Percentiles rank a stretch among this genome's conserved stretches.
phyloP scores from a whole-genome alignment of 2,888 invertebrate genomes.

The Papilio demoleus region DNA sequence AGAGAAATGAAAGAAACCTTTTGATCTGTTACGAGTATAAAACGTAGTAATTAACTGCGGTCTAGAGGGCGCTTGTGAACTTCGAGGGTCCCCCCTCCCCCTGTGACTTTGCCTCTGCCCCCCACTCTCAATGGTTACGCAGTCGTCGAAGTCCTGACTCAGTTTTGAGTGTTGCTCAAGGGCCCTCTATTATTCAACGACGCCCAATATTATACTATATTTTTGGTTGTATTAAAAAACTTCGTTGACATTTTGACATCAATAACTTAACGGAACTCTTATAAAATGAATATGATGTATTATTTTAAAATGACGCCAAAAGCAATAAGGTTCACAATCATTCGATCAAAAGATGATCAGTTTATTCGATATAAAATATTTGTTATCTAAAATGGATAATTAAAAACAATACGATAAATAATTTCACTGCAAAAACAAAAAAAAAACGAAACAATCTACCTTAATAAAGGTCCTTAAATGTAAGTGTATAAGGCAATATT shows the following conservation, averaged over 20 bases:
- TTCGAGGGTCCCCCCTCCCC: conserved; percentile 1
- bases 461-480: not conserved
- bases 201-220: conserved; percentile 18
- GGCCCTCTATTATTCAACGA: conserved; percentile 16
- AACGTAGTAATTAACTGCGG: conserved; percentile 37
- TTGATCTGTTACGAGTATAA: conserved; percentile 35
- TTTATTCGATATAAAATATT: too few relatives aligned
- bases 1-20: conserved; percentile 28
- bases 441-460: not conserved
- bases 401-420: too few relatives aligned
- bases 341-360: too few relatives aligned
- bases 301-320: too few relatives aligned
- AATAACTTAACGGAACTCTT: not conserved
- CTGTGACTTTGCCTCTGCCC: not conserved
- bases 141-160: conserved; percentile 15
- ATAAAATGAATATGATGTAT: too few relatives aligned
- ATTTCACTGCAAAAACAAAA: too few relatives aligned
- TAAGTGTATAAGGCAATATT: conserved; percentile 33
- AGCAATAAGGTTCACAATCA: too few relatives aligned
- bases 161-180: conserved; percentile 24
- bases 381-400: too few relatives aligned
- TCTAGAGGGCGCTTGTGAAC: conserved; percentile 18
- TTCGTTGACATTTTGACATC: conserved; percentile 10
- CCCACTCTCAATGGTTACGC: conserved; percentile 19
- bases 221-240: conserved; percentile 6